These are phyloP conservation scores for Platycheirus rosarum DNA, from an alignment of 2,888 invertebrate genomes.

Conservation along the genomic window DNA sequence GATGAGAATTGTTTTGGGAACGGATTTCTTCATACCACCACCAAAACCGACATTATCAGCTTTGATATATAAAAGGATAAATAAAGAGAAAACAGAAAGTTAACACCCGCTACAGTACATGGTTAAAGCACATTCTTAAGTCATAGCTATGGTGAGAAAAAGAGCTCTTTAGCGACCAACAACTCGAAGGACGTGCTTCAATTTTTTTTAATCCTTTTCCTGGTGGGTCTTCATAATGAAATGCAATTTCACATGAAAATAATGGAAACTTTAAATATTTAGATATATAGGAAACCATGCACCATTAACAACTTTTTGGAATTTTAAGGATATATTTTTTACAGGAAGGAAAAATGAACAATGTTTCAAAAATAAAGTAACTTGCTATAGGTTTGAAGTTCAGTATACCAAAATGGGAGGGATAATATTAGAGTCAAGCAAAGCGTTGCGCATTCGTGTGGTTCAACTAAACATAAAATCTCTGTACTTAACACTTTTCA, in stretches of 20 bases:
- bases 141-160: background rate
- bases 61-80: background rate
- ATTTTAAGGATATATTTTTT: no score
- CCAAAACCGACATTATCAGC: background rate
- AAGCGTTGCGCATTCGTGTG: no score
- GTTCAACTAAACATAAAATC: no score
- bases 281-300: no score
- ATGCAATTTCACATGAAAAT: background rate
- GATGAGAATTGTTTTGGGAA: background rate
- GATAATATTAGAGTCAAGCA: no score
- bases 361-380: no score
- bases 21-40: background rate
- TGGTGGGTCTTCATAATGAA: background rate
- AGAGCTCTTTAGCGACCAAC: constrained; percentile 1
- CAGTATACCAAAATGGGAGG: no score
- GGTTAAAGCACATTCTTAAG: background rate
- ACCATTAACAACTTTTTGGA: no score
- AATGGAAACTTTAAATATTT: background rate
- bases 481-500: no score
- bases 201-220: constrained; percentile 6
- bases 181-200: background rate
- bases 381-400: no score
- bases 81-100: background rate
- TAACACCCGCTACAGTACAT: constrained; percentile 1
- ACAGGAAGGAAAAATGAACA: no score